Percentiles rank a stretch among this genome's conserved stretches.
Conservation (phyloP, 53 echinoderm and acorn worm species). For the Antedon mediterranea region DNA sequence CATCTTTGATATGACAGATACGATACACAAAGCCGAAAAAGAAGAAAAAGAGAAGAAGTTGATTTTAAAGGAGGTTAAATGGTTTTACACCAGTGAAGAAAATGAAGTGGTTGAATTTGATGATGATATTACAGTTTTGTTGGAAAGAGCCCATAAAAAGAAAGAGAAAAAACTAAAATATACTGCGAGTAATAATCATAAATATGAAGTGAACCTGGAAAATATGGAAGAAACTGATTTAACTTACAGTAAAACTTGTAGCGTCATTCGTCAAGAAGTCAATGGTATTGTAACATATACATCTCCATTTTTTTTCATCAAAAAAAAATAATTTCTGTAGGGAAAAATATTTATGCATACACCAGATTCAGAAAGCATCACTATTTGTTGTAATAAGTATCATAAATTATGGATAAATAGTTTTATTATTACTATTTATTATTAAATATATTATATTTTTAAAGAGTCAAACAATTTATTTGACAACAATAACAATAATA, state of each 20-base stretch:
- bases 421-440: no score
- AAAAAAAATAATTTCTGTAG: no score
- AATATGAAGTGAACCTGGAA: constrained; percentile 3
- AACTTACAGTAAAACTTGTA: neutral
- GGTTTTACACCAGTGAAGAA: constrained; percentile 5
- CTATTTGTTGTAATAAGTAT: no score
- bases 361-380: no score
- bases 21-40: constrained; percentile 4
- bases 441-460: no score
- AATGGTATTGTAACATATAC: neutral
- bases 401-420: no score
- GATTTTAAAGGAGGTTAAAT: constrained; percentile 7
- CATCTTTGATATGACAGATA: neutral
- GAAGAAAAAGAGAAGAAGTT: neutral
- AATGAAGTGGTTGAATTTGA: constrained; percentile 18
- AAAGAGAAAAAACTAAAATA: constrained; percentile 3
- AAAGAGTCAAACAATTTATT: no score
- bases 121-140: constrained; percentile 7
- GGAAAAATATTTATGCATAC: no score
- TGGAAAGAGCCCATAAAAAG: constrained; percentile 19
- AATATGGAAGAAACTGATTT: constrained; percentile 18
- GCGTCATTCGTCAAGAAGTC: neutral
- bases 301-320: no score
- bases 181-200: constrained; percentile 12
- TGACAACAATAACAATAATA: no score